Evolutionary conservation across 2,113 vertebrate genomes (phyloP), one percentile per base, ranked within the genome.

Genomic region (Nesoenas mayeri): DNA sequence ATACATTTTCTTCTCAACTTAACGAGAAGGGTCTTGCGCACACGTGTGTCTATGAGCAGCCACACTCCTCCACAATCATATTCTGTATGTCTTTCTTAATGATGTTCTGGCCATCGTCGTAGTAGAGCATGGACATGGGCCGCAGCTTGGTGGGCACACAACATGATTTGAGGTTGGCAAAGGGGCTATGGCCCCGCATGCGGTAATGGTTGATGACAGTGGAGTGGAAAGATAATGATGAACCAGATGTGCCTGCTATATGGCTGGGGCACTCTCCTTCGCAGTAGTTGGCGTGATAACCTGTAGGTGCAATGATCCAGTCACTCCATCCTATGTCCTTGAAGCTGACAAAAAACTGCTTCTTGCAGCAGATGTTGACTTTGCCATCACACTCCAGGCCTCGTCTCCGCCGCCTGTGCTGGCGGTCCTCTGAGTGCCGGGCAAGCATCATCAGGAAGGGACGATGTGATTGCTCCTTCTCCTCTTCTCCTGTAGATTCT

Each of bases 51-150:
- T 99, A 99, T 3, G 99, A 99, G 94, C 99, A 99, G 51, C 99
- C 99, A 65, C 99, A 99, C 96, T 99, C 99, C 96, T 99, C 99
- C 97, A 99, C 99, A 42, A 99, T 99, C 99, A 99, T 99, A 96
- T 99, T 99, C 97, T 99, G 99, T 92, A 99, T 99, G 98, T 99
- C 99, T 97, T 99, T 99, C 96, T 99, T 99, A 93, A 99, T 99
- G 95, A 99, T 99, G 98, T 99, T 99, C 86, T 99, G 99, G 93
- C 99, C 99, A 69, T 99, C 99, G 4, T 99, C 99, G 6, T 99
- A 99, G 97, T 99, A 99, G 40, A 99, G 97, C 99, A 99, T 99
- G 94, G 99, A 99, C 99, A 99, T 99, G 92, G 99, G 99, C n/a
- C 99, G 98, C 93, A 99, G 98, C 94, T 99, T 98, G 29, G 99